These are phyloP conservation scores for Urocyon cinereoargenteus DNA, from an alignment of 2,797 vertebrate genomes.

Conservation along the genomic window DNA sequence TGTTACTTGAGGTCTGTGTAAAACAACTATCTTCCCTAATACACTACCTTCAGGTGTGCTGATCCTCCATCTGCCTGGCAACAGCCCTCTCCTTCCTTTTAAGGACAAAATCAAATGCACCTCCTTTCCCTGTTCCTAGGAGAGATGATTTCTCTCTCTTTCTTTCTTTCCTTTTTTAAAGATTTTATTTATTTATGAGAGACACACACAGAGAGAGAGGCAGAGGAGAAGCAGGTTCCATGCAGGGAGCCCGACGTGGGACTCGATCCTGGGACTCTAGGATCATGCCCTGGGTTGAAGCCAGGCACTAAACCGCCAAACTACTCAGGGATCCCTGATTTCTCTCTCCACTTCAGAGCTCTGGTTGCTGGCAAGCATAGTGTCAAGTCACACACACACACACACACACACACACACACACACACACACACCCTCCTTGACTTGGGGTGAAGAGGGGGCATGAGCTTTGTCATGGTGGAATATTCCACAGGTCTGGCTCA, in stretches of 20 bases:
- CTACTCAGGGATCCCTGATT: not conserved
- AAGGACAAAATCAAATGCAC: not conserved
- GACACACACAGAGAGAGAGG: too few relatives aligned
- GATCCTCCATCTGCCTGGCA: not conserved
- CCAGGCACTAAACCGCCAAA: too few relatives aligned
- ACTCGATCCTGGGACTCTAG: too few relatives aligned
- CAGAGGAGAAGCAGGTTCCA: too few relatives aligned
- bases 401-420: too few relatives aligned
- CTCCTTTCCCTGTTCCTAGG: not conserved
- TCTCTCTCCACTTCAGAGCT: not conserved
- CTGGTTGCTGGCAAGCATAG: rapidly evolving
- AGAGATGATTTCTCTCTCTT: not conserved
- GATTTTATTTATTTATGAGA: too few relatives aligned
- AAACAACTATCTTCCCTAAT: not conserved
- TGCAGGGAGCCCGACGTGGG: too few relatives aligned
- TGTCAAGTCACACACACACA: not conserved
- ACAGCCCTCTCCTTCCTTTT: not conserved
- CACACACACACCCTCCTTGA: not conserved
- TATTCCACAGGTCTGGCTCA: not conserved
- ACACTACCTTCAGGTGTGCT: rapidly evolving
- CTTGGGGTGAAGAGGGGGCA: rapidly evolving
- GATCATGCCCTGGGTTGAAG: too few relatives aligned
- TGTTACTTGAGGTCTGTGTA: not conserved
- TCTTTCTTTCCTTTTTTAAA: too few relatives aligned
- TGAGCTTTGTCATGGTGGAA: not conserved